Percentiles rank a stretch among this genome's conserved stretches.
Evolutionary conservation across 2,113 vertebrate species (phyloP).

Genomic region (Microtus richardsoni): DNA sequence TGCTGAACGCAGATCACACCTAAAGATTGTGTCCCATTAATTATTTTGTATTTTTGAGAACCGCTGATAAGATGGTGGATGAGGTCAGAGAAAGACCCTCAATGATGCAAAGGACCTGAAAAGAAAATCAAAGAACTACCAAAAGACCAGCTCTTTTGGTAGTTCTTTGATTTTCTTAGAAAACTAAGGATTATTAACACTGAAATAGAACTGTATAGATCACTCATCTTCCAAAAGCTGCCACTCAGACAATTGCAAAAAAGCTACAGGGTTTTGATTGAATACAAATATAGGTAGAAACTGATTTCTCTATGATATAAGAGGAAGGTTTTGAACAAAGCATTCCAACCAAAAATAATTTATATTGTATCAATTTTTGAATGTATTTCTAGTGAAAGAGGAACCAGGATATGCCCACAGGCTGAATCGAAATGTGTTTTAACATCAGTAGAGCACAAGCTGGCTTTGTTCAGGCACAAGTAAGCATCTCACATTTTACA

Average conservation of each 20-base stretch:
- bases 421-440: not conserved
- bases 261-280: not conserved
- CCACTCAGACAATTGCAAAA: not conserved
- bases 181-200: not conserved
- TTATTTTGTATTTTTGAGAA: not conserved
- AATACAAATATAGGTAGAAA: not conserved
- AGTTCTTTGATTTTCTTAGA: no score
- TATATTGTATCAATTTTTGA: not conserved
- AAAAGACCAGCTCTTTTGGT: not conserved
- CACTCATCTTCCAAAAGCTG: not conserved
- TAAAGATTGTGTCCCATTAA: not conserved
- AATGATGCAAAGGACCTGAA: not conserved
- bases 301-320: not conserved
- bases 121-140: not conserved
- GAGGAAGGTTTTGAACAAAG: not conserved
- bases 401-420: not conserved
- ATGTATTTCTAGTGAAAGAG: not conserved
- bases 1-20: not conserved
- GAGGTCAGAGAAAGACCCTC: not conserved
- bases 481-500: not conserved
- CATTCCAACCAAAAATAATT: not conserved
- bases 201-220: not conserved
- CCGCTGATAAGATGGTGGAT: not conserved
- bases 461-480: not conserved
- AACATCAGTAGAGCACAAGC: not conserved